Base-by-base conservation (phyloP, 2,888 invertebrate species). In the Endomychus coccineus region DNA sequence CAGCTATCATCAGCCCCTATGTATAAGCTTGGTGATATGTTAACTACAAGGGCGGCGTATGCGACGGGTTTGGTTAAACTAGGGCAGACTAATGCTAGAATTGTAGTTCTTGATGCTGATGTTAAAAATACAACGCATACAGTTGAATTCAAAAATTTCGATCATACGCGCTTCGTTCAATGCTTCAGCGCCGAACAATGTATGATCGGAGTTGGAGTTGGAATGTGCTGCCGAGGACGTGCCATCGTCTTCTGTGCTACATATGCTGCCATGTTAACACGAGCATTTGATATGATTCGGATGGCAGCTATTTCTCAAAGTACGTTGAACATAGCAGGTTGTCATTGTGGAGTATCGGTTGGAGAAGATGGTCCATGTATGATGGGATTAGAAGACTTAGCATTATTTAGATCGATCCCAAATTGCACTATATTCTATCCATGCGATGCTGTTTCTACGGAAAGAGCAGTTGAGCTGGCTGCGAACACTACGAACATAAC, bases 131-230 rank as follows among this genome's bases (percentile, higher is more conserved):
- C 94, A 0, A 96, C 96, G 0, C 95, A 78, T 69, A 83, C 94
- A 17, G 87, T 89, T 49, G 89, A 86, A 60, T 77, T 94, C 44
- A 82, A 81, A 59, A 75, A 80, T 46, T 79, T 67, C 6, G 64
- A 66, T 47, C 74, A 78, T 2, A 69, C 71, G 36, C 79, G 85
- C 45, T 92, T 84, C 67, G 77, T 96, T 50, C 95, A 96, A 66
- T 92, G 95, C 62, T 97, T 84, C 71, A 95, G 96, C 57, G 95
- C 95, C 37, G 96, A 96, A 61, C 96, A 96, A 71, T 94, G 92
- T 70, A 69, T 92, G 61, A 89, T 87, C 41, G 90, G 90, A 28
- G 90, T 92, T 35, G 92, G 87, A 0, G 86, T 90, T 45, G 96
- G 96, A 10, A 83, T 84, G 30, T 85, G 85, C 7, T 90, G 90